Evolutionary conservation across 1,140 invertebrate species (phyloP).

Genomic region (Neodiprion fabricii): DNA sequence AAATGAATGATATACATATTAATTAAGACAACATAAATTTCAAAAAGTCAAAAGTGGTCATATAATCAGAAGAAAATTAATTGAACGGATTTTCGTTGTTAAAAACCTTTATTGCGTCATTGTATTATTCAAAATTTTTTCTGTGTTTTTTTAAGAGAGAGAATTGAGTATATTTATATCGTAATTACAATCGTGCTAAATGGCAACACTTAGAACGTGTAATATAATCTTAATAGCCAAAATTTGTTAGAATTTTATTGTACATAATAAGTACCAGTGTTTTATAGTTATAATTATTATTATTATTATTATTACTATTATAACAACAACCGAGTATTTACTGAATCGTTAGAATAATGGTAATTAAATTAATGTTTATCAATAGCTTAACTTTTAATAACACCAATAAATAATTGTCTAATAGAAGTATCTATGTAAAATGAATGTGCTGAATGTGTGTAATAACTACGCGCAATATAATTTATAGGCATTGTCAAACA

Average conservation of each 20-base stretch:
- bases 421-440: neutral
- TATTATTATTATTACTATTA: neutral
- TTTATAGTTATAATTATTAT: neutral
- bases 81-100: too few species aligned
- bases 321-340: neutral
- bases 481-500: neutral
- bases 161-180: neutral
- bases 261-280: constrained; percentile 3
- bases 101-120: neutral
- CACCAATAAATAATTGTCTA: constrained; percentile 3
- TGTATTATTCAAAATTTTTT: neutral
- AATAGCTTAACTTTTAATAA: neutral
- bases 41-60: too few species aligned
- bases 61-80: too few species aligned
- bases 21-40: too few species aligned
- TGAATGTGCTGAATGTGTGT: neutral
- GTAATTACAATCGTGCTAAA: neutral
- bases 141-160: neutral
- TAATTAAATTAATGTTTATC: neutral
- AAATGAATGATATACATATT: too few species aligned
- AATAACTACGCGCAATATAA: neutral
- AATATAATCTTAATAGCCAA: too few species aligned
- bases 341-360: neutral
- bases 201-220: neutral
- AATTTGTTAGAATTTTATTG: neutral